Conservation (phyloP, 2,888 invertebrate genomes). For the Tyria jacobaeae region DNA sequence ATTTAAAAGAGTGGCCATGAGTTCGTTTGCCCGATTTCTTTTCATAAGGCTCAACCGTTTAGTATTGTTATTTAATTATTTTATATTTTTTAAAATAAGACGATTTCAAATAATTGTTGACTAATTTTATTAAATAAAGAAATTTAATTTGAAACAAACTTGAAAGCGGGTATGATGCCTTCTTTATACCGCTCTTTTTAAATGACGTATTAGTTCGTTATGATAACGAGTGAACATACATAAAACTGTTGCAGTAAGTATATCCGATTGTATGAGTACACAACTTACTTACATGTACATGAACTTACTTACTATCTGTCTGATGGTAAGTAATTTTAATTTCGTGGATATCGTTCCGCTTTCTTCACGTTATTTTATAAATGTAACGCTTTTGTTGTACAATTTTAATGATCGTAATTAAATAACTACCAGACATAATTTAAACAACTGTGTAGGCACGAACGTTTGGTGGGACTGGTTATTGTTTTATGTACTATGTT, state of each 20-base stretch:
- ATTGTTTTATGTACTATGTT: conserved; percentile 16
- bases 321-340: conserved; percentile 24
- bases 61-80: no score
- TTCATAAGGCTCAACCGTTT: no score
- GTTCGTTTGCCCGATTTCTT: no score
- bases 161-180: no score
- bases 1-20: no score
- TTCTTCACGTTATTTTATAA: conserved; percentile 72
- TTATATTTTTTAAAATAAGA: no score
- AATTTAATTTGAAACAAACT: no score
- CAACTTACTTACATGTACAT: background rate
- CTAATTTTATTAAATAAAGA: no score
- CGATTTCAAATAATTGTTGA: no score
- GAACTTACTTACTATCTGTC: no score
- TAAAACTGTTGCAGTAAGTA: background rate
- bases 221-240: background rate
- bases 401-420: conserved; percentile 60
- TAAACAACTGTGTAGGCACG: conserved; percentile 28
- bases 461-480: conserved; percentile 17
- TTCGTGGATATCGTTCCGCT: conserved; percentile 63
- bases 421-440: conserved; percentile 61
- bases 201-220: background rate
- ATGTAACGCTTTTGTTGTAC: conserved; percentile 58
- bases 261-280: background rate
- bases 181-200: no score